phyloP scores from a whole-genome alignment of 2,113 vertebrate genomes.

The Oophaga pumilio region DNA sequence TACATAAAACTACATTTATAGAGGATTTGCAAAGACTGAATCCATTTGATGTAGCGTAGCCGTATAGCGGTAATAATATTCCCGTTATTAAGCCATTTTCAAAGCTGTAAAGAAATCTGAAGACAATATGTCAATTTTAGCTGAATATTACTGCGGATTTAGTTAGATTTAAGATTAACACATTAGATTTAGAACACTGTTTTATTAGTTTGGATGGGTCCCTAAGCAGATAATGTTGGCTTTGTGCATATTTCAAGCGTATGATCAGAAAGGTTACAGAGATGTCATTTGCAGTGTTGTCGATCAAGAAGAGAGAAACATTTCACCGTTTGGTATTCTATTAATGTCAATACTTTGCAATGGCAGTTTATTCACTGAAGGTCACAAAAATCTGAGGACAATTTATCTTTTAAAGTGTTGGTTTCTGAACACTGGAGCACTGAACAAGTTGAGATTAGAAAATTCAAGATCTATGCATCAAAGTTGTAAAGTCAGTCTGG shows the following conservation, averaged over 20 bases:
- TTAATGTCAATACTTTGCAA: not conserved
- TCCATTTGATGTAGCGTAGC: not conserved
- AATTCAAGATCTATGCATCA: not conserved
- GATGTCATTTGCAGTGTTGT: not conserved
- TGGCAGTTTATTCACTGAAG: not conserved
- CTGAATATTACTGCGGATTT: not conserved
- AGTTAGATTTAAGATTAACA: not conserved
- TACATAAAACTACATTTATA: slow-evolving; percentile 17
- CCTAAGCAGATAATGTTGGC: slow-evolving; percentile 24
- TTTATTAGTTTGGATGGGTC: slow-evolving; percentile 24
- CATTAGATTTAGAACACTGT: not conserved
- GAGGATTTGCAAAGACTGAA: not conserved
- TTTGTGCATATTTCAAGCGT: slow-evolving; percentile 2
- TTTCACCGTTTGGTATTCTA: not conserved
- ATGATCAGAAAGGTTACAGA: not conserved
- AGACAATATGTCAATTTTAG: not conserved
- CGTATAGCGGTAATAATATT: not conserved
- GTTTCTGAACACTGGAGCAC: not conserved
- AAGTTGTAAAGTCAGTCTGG: not conserved
- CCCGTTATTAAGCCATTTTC: slow-evolving; percentile 6
- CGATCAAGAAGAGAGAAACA: not conserved
- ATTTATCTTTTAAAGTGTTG: not conserved
- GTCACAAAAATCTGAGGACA: not conserved
- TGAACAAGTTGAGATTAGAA: not conserved
- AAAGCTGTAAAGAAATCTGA: slow-evolving; percentile 23